Evolutionary conservation across 2,113 vertebrate species (phyloP).

Genomic region (Gobio gobio): DNA sequence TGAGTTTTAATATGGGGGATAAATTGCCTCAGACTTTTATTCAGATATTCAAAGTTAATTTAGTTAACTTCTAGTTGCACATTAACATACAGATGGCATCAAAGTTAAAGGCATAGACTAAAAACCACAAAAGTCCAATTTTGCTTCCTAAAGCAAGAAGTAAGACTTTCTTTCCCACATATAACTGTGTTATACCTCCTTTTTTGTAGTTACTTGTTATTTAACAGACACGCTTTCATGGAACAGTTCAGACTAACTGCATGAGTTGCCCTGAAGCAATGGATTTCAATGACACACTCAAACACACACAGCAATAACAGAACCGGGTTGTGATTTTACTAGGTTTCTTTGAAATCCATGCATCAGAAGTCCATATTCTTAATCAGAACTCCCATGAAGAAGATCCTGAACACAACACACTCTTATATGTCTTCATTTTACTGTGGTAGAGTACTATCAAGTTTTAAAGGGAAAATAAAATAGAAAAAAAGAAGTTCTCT

Average conservation of each 20-base stretch:
- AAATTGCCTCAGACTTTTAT: not conserved
- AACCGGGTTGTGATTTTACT: constrained; percentile 10
- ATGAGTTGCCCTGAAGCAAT: not conserved
- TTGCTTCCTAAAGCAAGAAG: not conserved
- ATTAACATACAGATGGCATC: not conserved
- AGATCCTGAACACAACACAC: not conserved
- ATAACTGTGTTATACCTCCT: not conserved
- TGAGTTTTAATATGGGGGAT: not conserved
- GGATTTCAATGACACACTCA: constrained; percentile 4
- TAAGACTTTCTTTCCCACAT: not conserved
- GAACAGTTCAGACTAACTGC: constrained; percentile 24
- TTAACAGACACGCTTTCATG: constrained; percentile 3
- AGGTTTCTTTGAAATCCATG: constrained; percentile 27
- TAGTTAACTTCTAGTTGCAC: not conserved
- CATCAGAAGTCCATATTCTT: not conserved
- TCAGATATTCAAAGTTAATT: not conserved
- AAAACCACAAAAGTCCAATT: not conserved
- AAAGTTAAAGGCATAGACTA: not conserved
- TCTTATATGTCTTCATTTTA: not conserved
- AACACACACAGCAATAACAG: not conserved
- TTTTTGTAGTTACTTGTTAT: not conserved
- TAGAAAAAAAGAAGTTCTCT: not conserved
- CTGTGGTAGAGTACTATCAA: not conserved
- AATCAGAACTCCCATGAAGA: not conserved
- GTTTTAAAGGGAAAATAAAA: not conserved